phyloP scores from a whole-genome alignment of 2,888 invertebrate species.

The Phoronis australis region DNA sequence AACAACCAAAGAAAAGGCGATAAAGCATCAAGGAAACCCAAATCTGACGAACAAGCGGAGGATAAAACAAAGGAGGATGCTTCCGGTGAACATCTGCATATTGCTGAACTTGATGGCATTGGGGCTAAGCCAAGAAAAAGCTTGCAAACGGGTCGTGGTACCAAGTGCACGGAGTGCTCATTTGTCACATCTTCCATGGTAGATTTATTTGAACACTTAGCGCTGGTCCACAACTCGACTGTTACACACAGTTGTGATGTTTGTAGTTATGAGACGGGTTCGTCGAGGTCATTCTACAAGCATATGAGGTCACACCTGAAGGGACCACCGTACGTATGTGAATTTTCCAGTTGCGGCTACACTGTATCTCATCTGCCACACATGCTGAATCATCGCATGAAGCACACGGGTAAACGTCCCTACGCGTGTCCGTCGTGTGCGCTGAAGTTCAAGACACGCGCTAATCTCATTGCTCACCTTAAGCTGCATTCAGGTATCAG shows the following conservation, averaged over 20 bases:
- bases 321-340: slow-evolving; percentile 64
- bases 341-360: slow-evolving; percentile 57
- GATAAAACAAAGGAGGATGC: too few species aligned
- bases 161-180: too few species aligned
- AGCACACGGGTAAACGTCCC: slow-evolving; percentile 57
- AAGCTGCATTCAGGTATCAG: slow-evolving; percentile 59
- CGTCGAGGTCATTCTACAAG: slow-evolving; percentile 61
- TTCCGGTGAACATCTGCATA: too few species aligned
- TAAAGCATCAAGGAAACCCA: too few species aligned
- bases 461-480: slow-evolving; percentile 60
- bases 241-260: slow-evolving; percentile 54
- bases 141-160: too few species aligned
- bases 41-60: too few species aligned
- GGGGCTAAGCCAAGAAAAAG: too few species aligned
- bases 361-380: slow-evolving; percentile 57
- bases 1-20: too few species aligned
- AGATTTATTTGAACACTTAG: too few species aligned
- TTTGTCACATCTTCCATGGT: too few species aligned
- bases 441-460: slow-evolving; percentile 59
- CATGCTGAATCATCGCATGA: slow-evolving; percentile 60
- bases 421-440: slow-evolving; percentile 58
- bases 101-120: too few species aligned
- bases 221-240: too few species aligned
- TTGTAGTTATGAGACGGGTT: slow-evolving; percentile 63
- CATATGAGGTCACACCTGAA: slow-evolving; percentile 61